Evolutionary conservation across 2,888 invertebrate genomes (phyloP).

Genomic region (Drosophila diplacantha): DNA sequence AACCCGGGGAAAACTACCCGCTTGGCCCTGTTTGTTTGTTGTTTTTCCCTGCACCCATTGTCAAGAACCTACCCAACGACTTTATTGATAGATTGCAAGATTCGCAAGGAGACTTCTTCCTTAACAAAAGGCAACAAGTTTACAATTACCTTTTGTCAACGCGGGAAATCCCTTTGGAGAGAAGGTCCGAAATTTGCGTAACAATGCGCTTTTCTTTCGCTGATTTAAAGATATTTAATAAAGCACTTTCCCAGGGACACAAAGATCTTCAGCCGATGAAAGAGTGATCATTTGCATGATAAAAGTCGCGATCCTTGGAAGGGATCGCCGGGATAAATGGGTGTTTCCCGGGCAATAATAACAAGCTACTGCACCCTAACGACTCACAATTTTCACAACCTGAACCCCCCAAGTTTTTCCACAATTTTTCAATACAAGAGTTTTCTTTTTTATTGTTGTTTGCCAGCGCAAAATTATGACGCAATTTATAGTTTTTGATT

Average conservation of each 20-base stretch:
- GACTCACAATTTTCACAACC: slow-evolving; percentile 10
- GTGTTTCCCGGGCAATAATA: slow-evolving; percentile 46
- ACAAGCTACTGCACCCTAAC: slow-evolving; percentile 40
- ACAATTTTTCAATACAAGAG: slow-evolving; percentile 31
- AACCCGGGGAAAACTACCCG: slow-evolving; percentile 48
- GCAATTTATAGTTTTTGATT: slow-evolving; percentile 69
- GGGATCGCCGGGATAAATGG: slow-evolving; percentile 16
- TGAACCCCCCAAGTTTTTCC: slow-evolving; percentile 55
- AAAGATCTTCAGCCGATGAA: slow-evolving; percentile 16
- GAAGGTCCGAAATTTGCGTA: slow-evolving; percentile 57
- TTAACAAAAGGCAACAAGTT: slow-evolving; percentile 53
- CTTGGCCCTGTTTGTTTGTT: slow-evolving; percentile 14
- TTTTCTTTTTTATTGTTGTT: slow-evolving; percentile 27
- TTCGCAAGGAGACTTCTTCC: slow-evolving; percentile 42
- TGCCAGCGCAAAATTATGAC: slow-evolving; percentile 60
- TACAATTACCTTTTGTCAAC: slow-evolving; percentile 61
- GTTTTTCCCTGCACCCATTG: slow-evolving; percentile 24
- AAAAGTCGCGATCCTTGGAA: slow-evolving; percentile 29
- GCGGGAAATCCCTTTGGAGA: slow-evolving; percentile 43
- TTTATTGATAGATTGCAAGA: slow-evolving; percentile 71
- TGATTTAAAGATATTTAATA: slow-evolving; percentile 71
- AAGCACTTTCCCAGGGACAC: slow-evolving; percentile 59
- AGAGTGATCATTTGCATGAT: slow-evolving; percentile 41
- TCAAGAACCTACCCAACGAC: slow-evolving; percentile 42
- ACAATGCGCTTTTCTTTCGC: slow-evolving; percentile 57